Percentiles rank a stretch among this genome's conserved stretches.
These are phyloP conservation scores for Capromys pilorides DNA, from an alignment of 2,797 vertebrate genomes.

Conservation along the genomic window DNA sequence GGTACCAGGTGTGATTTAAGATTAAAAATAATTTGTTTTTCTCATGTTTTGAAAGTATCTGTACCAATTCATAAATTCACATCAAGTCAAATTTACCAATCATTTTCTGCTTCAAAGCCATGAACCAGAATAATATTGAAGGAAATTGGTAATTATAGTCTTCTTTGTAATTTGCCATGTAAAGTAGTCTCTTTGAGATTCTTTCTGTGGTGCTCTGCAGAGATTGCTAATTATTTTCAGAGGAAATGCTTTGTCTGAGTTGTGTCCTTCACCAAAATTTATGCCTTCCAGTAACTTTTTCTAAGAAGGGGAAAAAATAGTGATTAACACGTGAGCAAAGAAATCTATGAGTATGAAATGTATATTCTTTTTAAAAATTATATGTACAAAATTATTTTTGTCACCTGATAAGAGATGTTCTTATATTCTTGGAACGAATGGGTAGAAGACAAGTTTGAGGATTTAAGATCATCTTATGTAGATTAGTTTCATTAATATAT, in stretches of 20 bases:
- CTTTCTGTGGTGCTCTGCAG: conserved; percentile 62
- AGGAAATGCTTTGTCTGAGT: conserved; percentile 67
- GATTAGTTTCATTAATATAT: conserved; percentile 58
- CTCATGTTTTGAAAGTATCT: conserved; percentile 35
- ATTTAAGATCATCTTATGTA: conserved; percentile 54
- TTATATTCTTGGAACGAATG: conserved; percentile 43
- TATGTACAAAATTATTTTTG: neutral
- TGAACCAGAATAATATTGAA: conserved; percentile 39
- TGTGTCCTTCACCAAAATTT: conserved; percentile 76
- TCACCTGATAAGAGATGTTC: neutral
- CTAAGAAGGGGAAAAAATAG: conserved; percentile 38
- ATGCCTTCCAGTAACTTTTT: conserved; percentile 61
- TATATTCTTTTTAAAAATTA: neutral
- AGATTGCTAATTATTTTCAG: conserved; percentile 76
- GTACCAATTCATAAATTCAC: conserved; percentile 66
- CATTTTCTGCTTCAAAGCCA: conserved; percentile 59
- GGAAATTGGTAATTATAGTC: conserved; percentile 74
- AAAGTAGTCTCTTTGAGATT: conserved; percentile 77
- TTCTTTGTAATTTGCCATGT: conserved; percentile 74
- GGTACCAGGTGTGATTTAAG: conserved; percentile 11
- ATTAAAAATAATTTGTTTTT: conserved; percentile 60
- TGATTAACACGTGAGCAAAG: conserved; percentile 51
- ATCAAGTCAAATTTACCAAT: conserved; percentile 56
- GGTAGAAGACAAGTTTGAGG: neutral
- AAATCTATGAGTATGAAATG: conserved; percentile 60